Conservation (phyloP, 2,113 vertebrate genomes). For the Ptilorrhoa leucosticta region DNA sequence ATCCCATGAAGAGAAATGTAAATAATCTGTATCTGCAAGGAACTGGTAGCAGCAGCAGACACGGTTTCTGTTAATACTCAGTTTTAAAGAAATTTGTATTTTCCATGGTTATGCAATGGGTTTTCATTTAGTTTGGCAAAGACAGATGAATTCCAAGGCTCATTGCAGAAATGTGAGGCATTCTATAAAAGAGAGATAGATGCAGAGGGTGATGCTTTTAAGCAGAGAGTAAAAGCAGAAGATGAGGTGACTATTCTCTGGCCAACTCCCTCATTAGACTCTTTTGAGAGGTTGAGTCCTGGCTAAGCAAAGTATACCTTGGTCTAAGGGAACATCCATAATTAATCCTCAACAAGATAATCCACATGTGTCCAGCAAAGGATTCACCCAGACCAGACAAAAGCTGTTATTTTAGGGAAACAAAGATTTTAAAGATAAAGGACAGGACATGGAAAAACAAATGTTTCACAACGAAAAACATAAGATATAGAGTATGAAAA, state of each 20-base stretch:
- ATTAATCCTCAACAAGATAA: neutral
- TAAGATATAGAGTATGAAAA: neutral
- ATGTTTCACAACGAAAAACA: neutral
- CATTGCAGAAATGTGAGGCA: neutral
- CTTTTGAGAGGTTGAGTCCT: neutral
- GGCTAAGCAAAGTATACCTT: neutral
- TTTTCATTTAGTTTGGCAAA: conserved; percentile 2
- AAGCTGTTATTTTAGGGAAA: neutral
- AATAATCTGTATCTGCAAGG: neutral
- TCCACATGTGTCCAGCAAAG: neutral
- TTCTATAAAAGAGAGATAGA: neutral
- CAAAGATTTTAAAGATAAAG: neutral
- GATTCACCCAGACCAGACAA: neutral
- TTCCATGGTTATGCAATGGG: neutral
- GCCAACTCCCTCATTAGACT: neutral
- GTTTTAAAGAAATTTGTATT: neutral
- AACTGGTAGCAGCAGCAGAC: neutral
- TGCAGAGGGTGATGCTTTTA: neutral
- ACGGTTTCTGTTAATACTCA: neutral
- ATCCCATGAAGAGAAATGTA: neutral
- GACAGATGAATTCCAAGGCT: neutral
- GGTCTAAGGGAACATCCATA: neutral
- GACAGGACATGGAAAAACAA: neutral
- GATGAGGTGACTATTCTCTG: neutral
- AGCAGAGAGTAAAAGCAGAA: neutral